Evolutionary conservation across 1,140 invertebrate genomes (phyloP), one percentile per base, ranked within the genome.

Genomic region (Drosophila neocordata): DNA sequence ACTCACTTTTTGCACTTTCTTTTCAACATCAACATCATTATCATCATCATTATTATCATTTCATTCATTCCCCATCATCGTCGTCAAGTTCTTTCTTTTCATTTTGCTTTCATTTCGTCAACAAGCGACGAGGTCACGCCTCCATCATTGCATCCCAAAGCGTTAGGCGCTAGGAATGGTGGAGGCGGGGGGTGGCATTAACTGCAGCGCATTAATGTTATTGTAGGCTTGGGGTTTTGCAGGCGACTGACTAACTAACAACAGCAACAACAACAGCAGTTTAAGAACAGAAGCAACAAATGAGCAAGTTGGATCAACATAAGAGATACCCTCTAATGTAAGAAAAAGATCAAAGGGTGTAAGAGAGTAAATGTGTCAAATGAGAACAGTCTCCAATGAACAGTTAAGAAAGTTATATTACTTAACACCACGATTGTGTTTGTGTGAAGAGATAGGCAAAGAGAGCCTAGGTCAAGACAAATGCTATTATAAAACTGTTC

Each of bases 121-220:
- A 84, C 79, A 78, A 83, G 81, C 72, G 76, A 34, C 41, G 41
- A 76, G 82, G 79, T 64, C 82, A 78, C 82, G 15, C 18, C 41
- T 18, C 41, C 18, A 20, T 20, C 15, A 15, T 4, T 48, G 15
- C 41, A 20, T 20, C 64, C 73, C 27, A 35, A 56, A 18, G 55
- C 27, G 53, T 12, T 31, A 15, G 22, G 11, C 1, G 12, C 15
- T 12, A 15, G 48, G 55, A 6, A 18, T n/a, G n/a, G 15, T 1
- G 9, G 12, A 11, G 20, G 37, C n/a, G 12, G 22, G 31, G 34
- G 64, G 63, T 58, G 67, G 65, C 83, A 85, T 85, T 87, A 85
- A 87, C 83, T 88, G 79, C 82, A 79, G 79, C 75, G 67, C 83
- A 76, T 88, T 83, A 87, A 88, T 83, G 83, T 79, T 82, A 87